These are phyloP conservation scores for Coelinius sp. DNA, from an alignment of 2,888 invertebrate species.

Conservation along the genomic window DNA sequence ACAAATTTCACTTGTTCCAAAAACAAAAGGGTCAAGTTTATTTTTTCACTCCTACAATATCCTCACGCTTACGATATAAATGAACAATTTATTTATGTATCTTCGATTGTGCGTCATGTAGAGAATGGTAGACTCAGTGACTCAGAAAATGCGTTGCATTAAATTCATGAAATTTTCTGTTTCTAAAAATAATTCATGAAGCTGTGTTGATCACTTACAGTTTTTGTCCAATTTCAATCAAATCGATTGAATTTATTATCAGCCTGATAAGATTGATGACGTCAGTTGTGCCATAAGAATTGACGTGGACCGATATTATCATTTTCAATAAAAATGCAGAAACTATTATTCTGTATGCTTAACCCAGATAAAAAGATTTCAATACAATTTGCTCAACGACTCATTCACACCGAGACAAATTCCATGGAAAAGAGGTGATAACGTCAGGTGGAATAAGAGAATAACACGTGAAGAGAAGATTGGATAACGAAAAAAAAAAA, in stretches of 20 bases:
- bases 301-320: background rate
- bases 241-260: constrained; percentile 6
- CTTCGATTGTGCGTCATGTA: constrained; percentile 5
- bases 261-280: background rate
- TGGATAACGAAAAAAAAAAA: background rate
- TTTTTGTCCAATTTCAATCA: background rate
- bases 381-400: background rate
- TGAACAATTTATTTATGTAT: constrained; percentile 4
- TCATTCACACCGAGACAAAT: background rate
- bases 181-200: background rate
- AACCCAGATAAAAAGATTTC: background rate
- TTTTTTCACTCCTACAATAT: background rate
- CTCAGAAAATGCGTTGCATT: background rate
- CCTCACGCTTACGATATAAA: background rate
- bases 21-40: background rate
- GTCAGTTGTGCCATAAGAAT: background rate
- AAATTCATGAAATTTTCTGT: background rate
- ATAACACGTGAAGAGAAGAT: background rate
- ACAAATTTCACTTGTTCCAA: background rate
- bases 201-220: background rate
- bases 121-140: background rate
- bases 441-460: background rate
- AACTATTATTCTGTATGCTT: background rate
- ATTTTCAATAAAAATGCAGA: constrained; percentile 3
- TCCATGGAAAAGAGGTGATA: background rate